Evolutionary conservation across 2,797 vertebrate species (phyloP), one percentile per base, ranked within the genome.

Genomic region (Chelon auratus): DNA sequence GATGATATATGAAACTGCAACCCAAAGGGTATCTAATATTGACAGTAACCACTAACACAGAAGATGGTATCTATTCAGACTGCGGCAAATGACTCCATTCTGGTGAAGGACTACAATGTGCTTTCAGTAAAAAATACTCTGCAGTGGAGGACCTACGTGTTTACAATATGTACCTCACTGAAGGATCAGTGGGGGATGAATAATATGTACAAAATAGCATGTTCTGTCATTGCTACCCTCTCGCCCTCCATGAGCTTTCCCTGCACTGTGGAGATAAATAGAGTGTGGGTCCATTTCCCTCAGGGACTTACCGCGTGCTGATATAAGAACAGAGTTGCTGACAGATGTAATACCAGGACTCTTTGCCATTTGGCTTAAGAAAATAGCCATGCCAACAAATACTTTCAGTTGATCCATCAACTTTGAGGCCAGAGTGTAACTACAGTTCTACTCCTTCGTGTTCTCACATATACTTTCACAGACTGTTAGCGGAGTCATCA

Each of bases 361-460:
- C 68, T 78, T 82, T 80, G 77, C 82, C 71, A 76, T 87, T 87
- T 84, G 82, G 84, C 76, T 89, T 84, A 82, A 85, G 86, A 89
- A 90, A 86, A 87, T 75, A 87, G 75, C 84, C 77, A 67, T 88
- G 92, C 84, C 92, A 91, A 91, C 89, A 92, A 86, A 91, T 82
- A 73, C 79, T 84, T 79, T 77, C 14, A 81, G 78, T 91, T 93
- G 86, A 93, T 93, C 91, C 89, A 92, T 94, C 91, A 93, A 74
- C 82, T 88, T 67, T 81, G 61, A 84, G 72, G 70, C 81, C 72
- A 47, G 74, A 77, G 69, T 17, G 70, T 17, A 69, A 60, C 73
- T 58, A 58, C 59, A 66, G 57, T 51, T 54, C 63, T 52, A 65
- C 53, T 54, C 18, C 15, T 39, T 62, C 78, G 70, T 70, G 56